A percentile compares a stretch with the other conserved stretches of the same genome.
Evolutionary conservation across 2,888 invertebrate genomes (phyloP).

Genomic region (Dermolepida albohirtum): DNA sequence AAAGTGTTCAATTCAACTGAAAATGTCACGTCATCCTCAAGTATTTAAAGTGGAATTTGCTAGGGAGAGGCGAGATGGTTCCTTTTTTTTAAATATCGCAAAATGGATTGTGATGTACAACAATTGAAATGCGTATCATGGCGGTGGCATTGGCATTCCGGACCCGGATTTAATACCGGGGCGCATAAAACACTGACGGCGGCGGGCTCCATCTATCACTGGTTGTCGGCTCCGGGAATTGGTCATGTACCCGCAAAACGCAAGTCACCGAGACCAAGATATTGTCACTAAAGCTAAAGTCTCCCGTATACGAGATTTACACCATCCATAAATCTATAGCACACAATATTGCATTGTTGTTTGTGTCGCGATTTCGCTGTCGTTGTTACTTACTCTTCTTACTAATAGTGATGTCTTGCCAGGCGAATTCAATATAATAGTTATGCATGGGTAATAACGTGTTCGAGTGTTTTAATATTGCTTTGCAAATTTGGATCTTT

Average conservation of each 20-base stretch:
- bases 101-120: slow-evolving; percentile 50
- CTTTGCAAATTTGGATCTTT: not conserved
- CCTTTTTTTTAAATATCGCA: slow-evolving; percentile 46
- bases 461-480: not conserved
- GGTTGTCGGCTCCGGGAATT: slow-evolving; percentile 58
- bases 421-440: slow-evolving; percentile 10
- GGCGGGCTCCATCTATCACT: slow-evolving; percentile 53
- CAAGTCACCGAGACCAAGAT: slow-evolving; percentile 53
- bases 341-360: slow-evolving; percentile 35
- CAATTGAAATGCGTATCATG: slow-evolving; percentile 65
- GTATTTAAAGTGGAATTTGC: slow-evolving; percentile 40
- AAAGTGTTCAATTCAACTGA: slow-evolving; percentile 7
- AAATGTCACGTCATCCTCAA: slow-evolving; percentile 32
- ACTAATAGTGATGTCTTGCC: slow-evolving; percentile 13
- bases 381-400: slow-evolving; percentile 7
- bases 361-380: slow-evolving; percentile 27
- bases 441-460: not conserved
- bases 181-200: slow-evolving; percentile 58
- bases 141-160: slow-evolving; percentile 63
- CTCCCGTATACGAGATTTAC: slow-evolving; percentile 41
- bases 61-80: slow-evolving; percentile 40
- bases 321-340: slow-evolving; percentile 42
- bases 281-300: slow-evolving; percentile 47
- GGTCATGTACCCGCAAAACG: slow-evolving; percentile 54
- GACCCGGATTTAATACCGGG: slow-evolving; percentile 61